Percentiles rank a stretch among this genome's conserved stretches.
phyloP scores from a whole-genome alignment of 2,113 vertebrate genomes.

The Beaufortia kweichowensis region DNA sequence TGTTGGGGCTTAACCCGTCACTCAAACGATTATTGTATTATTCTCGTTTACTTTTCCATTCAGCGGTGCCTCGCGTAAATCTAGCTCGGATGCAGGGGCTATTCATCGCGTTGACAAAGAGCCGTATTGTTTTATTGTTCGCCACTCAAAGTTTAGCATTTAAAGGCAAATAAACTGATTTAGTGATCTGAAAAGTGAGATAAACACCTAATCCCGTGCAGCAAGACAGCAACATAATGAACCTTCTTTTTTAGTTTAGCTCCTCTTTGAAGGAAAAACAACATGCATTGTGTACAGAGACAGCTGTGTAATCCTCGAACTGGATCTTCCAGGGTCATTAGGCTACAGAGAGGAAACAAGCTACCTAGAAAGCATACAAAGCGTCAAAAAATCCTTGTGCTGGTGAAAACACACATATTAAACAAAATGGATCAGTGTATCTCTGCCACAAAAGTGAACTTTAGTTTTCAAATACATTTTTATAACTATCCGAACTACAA shows the following conservation, averaged over 20 bases:
- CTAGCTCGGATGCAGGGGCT: conserved; percentile 40
- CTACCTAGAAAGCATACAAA: background rate
- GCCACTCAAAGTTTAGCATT: conserved; percentile 30
- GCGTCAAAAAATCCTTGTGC: background rate
- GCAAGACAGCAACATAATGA: background rate
- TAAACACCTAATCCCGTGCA: conserved; percentile 4
- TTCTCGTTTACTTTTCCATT: conserved; percentile 35
- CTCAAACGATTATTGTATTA: conserved; percentile 53
- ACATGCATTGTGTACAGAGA: background rate
- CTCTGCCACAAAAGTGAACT: too few relatives aligned
- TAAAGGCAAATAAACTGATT: conserved; percentile 34
- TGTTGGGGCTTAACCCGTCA: conserved; percentile 57
- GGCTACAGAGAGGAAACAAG: background rate
- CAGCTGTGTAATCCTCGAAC: conserved; percentile 3
- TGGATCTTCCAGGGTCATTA: conserved; percentile 14
- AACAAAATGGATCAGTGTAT: too few relatives aligned
- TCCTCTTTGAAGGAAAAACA: background rate
- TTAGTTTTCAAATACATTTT: too few relatives aligned
- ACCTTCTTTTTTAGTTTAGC: conserved; percentile 2
- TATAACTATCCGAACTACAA: too few relatives aligned
- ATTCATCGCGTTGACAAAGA: conserved; percentile 13
- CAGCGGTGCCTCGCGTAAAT: conserved; percentile 33
- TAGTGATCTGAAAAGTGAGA: conserved; percentile 27
- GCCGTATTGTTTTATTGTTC: conserved; percentile 9
- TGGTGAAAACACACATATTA: too few relatives aligned